Evolutionary conservation across 2,888 invertebrate species (phyloP).

Genomic region (Pandemis corylana): DNA sequence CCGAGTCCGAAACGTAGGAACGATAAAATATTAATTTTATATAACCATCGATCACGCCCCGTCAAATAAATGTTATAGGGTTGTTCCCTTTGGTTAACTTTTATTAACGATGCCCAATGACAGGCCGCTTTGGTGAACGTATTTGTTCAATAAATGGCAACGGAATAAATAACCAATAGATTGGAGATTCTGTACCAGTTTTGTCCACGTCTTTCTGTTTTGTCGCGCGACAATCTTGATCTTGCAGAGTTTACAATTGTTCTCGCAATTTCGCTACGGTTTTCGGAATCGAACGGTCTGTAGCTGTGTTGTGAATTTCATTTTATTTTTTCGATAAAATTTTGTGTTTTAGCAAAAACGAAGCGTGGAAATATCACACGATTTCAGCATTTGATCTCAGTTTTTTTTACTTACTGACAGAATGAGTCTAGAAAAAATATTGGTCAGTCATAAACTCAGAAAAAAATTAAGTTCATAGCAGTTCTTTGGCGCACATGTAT

Average conservation of each 20-base stretch:
- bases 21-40: conserved; percentile 36
- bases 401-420: no score
- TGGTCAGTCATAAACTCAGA: no score
- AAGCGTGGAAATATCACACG: no score
- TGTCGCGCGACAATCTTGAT: background rate
- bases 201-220: background rate
- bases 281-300: background rate
- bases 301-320: background rate
- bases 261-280: background rate
- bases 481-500: no score
- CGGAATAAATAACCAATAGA: conserved; percentile 18
- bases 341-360: no score
- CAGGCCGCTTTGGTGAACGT: conserved; percentile 31
- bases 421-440: no score
- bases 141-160: conserved; percentile 23
- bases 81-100: conserved; percentile 38
- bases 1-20: background rate
- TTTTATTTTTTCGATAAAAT: no score
- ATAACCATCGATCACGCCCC: conserved; percentile 33
- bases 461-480: no score
- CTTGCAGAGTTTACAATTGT: background rate
- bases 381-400: no score
- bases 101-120: conserved; percentile 41
- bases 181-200: background rate
- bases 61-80: conserved; percentile 42